phyloP scores from a whole-genome alignment of 2,888 invertebrate genomes.

The Lasioglossum marginatum region DNA sequence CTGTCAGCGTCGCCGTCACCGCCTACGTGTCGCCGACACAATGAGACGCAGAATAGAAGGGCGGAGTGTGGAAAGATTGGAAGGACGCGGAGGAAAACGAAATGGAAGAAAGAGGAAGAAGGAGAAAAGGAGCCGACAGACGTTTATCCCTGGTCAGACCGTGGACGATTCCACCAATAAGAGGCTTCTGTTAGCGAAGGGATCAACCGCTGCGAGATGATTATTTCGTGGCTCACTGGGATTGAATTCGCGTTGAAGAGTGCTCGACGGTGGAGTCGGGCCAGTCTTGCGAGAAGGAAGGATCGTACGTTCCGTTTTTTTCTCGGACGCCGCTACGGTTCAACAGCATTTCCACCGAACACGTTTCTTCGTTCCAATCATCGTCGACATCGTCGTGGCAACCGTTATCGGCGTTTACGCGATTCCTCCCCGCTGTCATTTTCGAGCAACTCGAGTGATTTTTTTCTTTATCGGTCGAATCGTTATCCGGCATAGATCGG shows the following conservation, averaged over 20 bases:
- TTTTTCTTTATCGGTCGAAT: not conserved
- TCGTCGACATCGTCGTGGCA: conserved; percentile 49
- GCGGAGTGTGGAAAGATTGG: not conserved
- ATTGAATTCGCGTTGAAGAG: conserved; percentile 83
- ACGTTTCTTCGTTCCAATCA: conserved; percentile 35
- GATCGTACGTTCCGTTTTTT: conserved; percentile 77
- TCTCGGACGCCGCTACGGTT: conserved; percentile 70
- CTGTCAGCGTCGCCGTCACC: not conserved
- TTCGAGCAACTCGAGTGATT: not conserved
- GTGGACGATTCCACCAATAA: conserved; percentile 74
- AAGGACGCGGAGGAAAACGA: not conserved
- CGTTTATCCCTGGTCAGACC: conserved; percentile 64
- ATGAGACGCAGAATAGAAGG: not conserved
- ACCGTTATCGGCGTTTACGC: conserved; percentile 12
- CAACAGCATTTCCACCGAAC: conserved; percentile 44
- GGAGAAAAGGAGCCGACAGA: conserved; percentile 59
- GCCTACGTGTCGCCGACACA: not conserved
- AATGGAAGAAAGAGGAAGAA: not conserved
- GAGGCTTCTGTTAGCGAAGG: conserved; percentile 80
- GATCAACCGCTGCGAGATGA: conserved; percentile 79
- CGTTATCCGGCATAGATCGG: not conserved
- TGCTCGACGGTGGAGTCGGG: conserved; percentile 79
- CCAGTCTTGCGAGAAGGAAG: conserved; percentile 75
- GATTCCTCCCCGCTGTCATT: not conserved
- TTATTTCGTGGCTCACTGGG: conserved; percentile 82